Percentiles rank a stretch among this genome's conserved stretches.
phyloP scores from a whole-genome alignment of 2,797 vertebrate genomes.

The Phrynocephalus guinanensis region DNA sequence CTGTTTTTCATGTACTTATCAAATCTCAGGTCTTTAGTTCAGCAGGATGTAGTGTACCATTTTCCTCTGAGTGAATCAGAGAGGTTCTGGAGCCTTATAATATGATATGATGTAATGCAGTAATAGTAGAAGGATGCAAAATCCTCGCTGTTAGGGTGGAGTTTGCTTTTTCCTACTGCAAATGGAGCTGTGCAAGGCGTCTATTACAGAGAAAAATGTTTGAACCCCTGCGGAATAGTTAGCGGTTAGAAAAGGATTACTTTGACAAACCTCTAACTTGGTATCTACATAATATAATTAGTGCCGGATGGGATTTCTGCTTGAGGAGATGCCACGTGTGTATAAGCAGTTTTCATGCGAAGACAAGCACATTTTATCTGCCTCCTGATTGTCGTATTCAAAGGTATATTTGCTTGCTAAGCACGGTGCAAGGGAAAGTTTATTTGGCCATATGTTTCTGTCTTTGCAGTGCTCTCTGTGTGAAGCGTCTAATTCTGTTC shows the following conservation, averaged over 20 bases:
- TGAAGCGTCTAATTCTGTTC: constrained; percentile 59
- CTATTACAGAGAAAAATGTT: not conserved
- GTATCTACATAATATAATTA: constrained; percentile 32
- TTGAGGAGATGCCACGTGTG: constrained; percentile 47
- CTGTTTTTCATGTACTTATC: not conserved
- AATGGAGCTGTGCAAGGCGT: not conserved
- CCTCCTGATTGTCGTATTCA: constrained; percentile 57
- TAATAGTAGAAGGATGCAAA: not conserved
- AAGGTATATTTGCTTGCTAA: constrained; percentile 60
- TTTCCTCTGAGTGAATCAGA: not conserved
- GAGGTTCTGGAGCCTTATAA: not conserved
- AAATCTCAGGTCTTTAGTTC: not conserved
- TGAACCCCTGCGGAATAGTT: constrained; percentile 28
- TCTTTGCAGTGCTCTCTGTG: constrained; percentile 61
- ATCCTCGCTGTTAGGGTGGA: not conserved
- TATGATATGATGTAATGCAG: constrained; percentile 18
- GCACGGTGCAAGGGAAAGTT: constrained; percentile 52
- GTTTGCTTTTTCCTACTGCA: not conserved
- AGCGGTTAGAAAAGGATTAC: constrained; percentile 47
- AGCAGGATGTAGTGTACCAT: not conserved
- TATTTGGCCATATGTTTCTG: constrained; percentile 71
- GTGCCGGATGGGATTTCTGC: constrained; percentile 44
- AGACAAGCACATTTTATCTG: constrained; percentile 59
- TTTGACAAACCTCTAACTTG: constrained; percentile 41
- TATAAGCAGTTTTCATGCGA: constrained; percentile 55